These are phyloP conservation scores for Tenebrio molitor DNA, from an alignment of 1,140 invertebrate genomes.

Conservation along the genomic window DNA sequence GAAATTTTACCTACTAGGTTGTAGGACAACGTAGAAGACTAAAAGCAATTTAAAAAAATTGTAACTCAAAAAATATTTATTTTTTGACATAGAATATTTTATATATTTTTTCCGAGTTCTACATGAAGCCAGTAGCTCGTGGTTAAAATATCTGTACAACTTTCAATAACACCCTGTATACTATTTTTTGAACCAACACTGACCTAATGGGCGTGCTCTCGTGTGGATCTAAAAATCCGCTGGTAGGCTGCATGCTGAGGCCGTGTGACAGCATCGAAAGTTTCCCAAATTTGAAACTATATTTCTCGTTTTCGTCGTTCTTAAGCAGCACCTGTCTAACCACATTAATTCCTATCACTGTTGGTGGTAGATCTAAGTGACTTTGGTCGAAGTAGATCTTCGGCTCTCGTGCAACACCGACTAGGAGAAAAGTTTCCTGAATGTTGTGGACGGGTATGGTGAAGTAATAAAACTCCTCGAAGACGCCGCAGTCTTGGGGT, in stretches of 20 bases:
- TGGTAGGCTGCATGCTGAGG: conserved; percentile 57
- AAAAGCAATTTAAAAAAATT: too few relatives aligned
- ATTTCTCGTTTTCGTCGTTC: conserved; percentile 64
- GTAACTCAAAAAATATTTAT: too few relatives aligned
- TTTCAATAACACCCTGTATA: too few relatives aligned
- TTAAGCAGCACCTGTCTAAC: conserved; percentile 56
- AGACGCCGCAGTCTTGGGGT: conserved; percentile 64
- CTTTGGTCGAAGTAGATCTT: conserved; percentile 60
- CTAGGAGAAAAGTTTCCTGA: conserved; percentile 64
- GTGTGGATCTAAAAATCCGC: conserved; percentile 63
- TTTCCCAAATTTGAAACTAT: conserved; percentile 62
- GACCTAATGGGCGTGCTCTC: too few relatives aligned
- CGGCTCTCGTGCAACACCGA: conserved; percentile 66
- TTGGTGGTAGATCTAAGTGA: conserved; percentile 63
- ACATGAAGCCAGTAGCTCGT: too few relatives aligned
- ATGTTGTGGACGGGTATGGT: conserved; percentile 65
- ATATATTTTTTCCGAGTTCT: too few relatives aligned
- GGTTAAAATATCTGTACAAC: too few relatives aligned
- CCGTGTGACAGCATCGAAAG: conserved; percentile 1
- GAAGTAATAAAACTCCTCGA: conserved; percentile 67
- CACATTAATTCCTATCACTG: conserved; percentile 59
- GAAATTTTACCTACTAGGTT: too few relatives aligned
- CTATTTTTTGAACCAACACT: too few relatives aligned
- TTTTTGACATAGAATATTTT: too few relatives aligned
- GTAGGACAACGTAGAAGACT: too few relatives aligned